phyloP scores from a whole-genome alignment of 2,797 vertebrate genomes.

The Alectoris magna region DNA sequence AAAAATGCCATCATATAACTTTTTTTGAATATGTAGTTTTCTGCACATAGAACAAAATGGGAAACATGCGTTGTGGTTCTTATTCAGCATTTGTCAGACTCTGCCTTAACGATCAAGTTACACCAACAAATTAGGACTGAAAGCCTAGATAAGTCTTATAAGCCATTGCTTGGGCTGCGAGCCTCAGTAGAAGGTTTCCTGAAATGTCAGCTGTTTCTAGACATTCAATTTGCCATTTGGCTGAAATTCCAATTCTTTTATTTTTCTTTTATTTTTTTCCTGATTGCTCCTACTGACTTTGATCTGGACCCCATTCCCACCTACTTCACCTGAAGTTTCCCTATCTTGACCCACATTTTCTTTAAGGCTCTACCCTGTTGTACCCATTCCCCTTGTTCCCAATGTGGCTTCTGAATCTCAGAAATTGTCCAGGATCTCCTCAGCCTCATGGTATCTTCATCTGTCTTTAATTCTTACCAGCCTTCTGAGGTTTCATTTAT shows the following conservation, averaged over 20 bases:
- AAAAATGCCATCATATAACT: background rate
- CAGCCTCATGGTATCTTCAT: accelerated
- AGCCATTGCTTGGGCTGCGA: background rate
- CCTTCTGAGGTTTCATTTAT: background rate
- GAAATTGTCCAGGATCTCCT: background rate
- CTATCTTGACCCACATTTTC: background rate
- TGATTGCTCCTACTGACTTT: background rate
- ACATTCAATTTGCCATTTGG: slow-evolving; percentile 25
- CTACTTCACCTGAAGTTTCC: background rate
- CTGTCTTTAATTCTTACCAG: background rate
- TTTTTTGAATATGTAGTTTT: background rate
- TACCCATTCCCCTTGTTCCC: background rate
- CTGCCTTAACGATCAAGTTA: background rate
- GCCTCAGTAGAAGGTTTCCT: background rate
- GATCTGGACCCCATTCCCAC: background rate
- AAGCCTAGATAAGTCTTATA: background rate
- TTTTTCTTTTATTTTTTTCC: background rate
- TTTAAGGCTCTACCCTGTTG: background rate
- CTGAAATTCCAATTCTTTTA: background rate
- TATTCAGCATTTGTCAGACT: background rate
- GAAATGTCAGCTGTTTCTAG: background rate
- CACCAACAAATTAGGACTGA: background rate
- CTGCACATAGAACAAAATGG: background rate
- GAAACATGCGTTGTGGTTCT: accelerated
- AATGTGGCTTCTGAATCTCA: background rate